phyloP scores from a whole-genome alignment of 2,888 invertebrate genomes.

The Sminthurinus aureus region DNA sequence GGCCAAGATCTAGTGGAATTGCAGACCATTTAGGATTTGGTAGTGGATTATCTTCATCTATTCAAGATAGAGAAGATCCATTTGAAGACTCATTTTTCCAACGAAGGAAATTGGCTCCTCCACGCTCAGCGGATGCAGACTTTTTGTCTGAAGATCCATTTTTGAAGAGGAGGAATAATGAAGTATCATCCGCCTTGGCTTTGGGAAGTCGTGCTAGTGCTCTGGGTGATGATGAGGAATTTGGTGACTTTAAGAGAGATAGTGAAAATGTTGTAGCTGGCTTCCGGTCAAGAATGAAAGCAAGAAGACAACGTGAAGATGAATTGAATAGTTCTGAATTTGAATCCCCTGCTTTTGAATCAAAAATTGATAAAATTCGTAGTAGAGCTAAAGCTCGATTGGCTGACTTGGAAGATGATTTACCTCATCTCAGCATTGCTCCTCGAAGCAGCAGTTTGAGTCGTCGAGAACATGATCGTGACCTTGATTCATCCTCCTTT shows the following conservation, averaged over 20 bases:
- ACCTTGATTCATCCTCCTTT: constrained; percentile 11
- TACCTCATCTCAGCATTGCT: constrained; percentile 42
- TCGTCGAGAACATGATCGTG: constrained; percentile 17
- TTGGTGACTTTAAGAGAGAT: constrained; percentile 51
- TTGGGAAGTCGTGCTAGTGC: not conserved
- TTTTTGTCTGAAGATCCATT: constrained; percentile 56
- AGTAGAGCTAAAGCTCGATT: constrained; percentile 55
- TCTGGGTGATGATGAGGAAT: constrained; percentile 50
- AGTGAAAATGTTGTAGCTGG: constrained; percentile 46
- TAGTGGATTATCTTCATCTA: constrained; percentile 26
- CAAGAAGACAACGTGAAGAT: constrained; percentile 42
- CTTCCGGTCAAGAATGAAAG: constrained; percentile 51
- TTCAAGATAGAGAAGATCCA: constrained; percentile 49
- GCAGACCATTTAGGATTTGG: constrained; percentile 2
- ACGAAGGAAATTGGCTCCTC: constrained; percentile 39
- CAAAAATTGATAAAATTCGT: constrained; percentile 52
- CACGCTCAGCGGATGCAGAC: constrained; percentile 52
- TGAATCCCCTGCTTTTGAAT: constrained; percentile 45
- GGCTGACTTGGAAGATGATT: constrained; percentile 54
- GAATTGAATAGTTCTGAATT: constrained; percentile 38
- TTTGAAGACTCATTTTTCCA: constrained; percentile 53
- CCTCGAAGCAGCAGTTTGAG: constrained; percentile 22
- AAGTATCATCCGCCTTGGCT: not conserved
- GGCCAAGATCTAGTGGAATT: constrained; percentile 22
- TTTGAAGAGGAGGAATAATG: constrained; percentile 34